Evolutionary conservation across 1,140 invertebrate genomes (phyloP).

Genomic region (Pseudobourletiella spinata): DNA sequence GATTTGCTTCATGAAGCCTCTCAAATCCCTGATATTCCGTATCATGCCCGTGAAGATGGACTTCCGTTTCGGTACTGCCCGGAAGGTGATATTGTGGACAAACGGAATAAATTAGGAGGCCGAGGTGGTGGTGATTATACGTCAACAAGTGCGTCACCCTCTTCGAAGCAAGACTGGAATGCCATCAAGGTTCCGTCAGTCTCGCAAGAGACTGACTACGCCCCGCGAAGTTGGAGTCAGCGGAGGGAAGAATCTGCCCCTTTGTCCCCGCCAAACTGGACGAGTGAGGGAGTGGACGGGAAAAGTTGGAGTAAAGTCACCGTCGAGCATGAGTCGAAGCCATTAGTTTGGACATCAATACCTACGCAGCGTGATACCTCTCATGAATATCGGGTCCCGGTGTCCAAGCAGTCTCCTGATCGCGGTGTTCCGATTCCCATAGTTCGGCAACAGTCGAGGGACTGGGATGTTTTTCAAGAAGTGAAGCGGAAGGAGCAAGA

Average conservation of each 20-base stretch:
- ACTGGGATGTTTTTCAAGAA: background rate
- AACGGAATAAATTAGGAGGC: background rate
- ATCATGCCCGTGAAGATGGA: constrained; percentile 69
- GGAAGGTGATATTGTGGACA: background rate
- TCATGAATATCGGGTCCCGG: too few relatives aligned
- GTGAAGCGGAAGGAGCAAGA: background rate
- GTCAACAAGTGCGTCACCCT: background rate
- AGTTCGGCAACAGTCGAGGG: background rate
- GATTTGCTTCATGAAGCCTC: constrained; percentile 33
- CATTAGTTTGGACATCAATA: background rate
- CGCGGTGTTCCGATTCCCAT: background rate
- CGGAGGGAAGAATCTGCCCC: background rate
- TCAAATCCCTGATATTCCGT: constrained; percentile 49
- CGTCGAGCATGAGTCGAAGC: background rate
- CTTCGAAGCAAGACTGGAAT: background rate
- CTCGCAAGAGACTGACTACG: background rate
- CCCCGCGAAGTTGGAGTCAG: background rate
- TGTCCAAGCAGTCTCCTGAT: background rate
- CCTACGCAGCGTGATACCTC: too few relatives aligned
- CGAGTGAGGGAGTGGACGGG: background rate
- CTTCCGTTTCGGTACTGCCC: constrained; percentile 52
- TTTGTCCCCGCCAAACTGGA: too few relatives aligned
- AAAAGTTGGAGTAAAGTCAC: background rate
- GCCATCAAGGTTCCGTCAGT: background rate
- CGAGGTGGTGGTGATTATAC: background rate